Evolutionary conservation across 2,113 vertebrate species (phyloP).

Genomic region (Eptesicus fuscus): DNA sequence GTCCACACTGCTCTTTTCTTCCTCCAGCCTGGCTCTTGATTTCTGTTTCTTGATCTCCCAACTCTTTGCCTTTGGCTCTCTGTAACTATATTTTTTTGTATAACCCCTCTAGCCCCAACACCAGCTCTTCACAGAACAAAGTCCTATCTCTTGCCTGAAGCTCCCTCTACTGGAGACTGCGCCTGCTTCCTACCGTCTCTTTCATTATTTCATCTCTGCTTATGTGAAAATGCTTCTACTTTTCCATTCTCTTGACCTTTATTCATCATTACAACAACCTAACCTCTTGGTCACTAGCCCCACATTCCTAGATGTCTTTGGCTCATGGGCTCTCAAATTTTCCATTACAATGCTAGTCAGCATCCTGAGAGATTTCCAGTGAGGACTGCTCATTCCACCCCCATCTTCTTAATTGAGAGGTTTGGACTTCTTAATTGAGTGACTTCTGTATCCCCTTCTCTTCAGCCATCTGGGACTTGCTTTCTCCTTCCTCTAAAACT

Average conservation of each 20-base stretch:
- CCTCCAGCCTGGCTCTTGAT: neutral
- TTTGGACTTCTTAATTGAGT: neutral
- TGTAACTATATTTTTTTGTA: neutral
- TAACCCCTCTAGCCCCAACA: neutral
- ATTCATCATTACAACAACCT: neutral
- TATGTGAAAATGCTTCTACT: neutral
- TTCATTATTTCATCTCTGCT: neutral
- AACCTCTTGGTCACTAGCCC: neutral
- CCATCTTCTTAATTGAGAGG: neutral
- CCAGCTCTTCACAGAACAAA: neutral
- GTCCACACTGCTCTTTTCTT: neutral
- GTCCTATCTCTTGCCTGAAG: neutral
- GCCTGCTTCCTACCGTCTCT: neutral
- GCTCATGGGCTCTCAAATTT: neutral
- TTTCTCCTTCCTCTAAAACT: neutral
- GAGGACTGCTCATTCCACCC: neutral
- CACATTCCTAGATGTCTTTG: neutral
- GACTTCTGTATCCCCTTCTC: neutral
- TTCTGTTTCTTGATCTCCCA: neutral
- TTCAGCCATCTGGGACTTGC: neutral
- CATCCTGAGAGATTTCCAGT: neutral
- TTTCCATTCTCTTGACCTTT: neutral
- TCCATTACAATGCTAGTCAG: neutral
- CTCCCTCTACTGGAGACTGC: neutral
- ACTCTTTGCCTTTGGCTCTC: neutral